Evolutionary conservation across 1,140 invertebrate genomes (phyloP).

Genomic region (Bombyx mandarina): DNA sequence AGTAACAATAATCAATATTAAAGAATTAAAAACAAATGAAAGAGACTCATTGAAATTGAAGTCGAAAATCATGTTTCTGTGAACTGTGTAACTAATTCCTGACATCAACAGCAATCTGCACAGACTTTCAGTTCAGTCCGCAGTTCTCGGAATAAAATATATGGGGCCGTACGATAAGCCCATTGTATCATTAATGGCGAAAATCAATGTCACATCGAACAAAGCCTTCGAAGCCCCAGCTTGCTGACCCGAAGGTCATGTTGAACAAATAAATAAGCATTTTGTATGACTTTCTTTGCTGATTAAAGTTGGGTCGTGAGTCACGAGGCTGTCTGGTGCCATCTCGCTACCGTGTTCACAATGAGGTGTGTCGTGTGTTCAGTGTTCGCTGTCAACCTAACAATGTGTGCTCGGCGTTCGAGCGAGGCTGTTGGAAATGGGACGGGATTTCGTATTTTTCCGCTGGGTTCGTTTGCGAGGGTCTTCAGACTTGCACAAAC

Average conservation of each 20-base stretch:
- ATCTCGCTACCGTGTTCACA: constrained; percentile 51
- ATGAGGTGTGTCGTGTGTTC: constrained; percentile 22
- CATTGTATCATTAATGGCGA: constrained; percentile 8
- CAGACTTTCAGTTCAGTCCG: not conserved
- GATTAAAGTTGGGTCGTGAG: constrained; percentile 56
- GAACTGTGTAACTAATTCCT: too few species aligned
- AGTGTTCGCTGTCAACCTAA: not conserved
- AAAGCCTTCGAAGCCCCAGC: constrained; percentile 14
- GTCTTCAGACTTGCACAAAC: too few species aligned
- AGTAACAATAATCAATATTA: too few species aligned
- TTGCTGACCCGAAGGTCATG: constrained; percentile 24
- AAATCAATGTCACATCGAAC: constrained; percentile 20
- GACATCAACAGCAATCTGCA: too few species aligned
- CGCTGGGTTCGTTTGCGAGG: too few species aligned
- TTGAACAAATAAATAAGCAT: constrained; percentile 54
- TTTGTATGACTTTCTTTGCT: constrained; percentile 46
- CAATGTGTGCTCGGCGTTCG: constrained; percentile 2
- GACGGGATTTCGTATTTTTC: too few species aligned
- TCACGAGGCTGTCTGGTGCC: constrained; percentile 56
- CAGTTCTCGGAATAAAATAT: not conserved
- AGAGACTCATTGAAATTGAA: too few species aligned
- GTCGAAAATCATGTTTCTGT: too few species aligned
- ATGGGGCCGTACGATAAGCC: constrained; percentile 4
- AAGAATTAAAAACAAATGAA: too few species aligned
- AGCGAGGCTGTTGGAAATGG: not conserved